phyloP scores from a whole-genome alignment of 1,140 invertebrate species.

The Belonocnema kinseyi region DNA sequence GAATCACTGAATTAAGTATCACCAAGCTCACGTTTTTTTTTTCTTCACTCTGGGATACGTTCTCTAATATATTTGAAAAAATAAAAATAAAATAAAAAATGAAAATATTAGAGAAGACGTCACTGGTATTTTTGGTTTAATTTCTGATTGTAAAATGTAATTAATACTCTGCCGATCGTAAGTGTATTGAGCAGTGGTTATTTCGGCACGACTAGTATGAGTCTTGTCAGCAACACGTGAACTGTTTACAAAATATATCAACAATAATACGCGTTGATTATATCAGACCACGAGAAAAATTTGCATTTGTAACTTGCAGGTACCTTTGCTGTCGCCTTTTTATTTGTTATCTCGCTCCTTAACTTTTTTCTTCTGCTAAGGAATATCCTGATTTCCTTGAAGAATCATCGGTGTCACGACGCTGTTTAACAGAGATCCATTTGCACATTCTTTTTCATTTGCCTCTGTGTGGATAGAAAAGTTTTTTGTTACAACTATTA shows the following conservation, averaged over 20 bases:
- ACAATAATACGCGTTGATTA: slow-evolving; percentile 19
- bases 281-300: slow-evolving; percentile 8
- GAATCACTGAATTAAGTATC: slow-evolving; percentile 29
- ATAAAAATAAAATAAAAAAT: neutral
- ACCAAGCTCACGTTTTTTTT: slow-evolving; percentile 23
- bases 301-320: neutral
- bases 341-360: neutral
- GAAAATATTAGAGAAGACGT: neutral
- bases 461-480: slow-evolving; percentile 54
- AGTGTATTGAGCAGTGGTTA: slow-evolving; percentile 26
- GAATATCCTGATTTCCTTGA: slow-evolving; percentile 51
- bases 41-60: slow-evolving; percentile 1
- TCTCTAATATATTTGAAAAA: neutral
- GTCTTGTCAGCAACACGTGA: slow-evolving; percentile 8
- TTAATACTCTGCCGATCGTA: slow-evolving; percentile 23
- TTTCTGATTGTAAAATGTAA: neutral
- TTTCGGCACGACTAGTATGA: slow-evolving; percentile 15
- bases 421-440: slow-evolving; percentile 62
- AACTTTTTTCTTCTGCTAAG: neutral
- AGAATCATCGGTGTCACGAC: slow-evolving; percentile 58
- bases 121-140: neutral
- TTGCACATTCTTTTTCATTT: slow-evolving; percentile 67
- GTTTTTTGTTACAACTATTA: slow-evolving; percentile 59
- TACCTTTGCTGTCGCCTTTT: neutral
- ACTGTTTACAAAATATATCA: slow-evolving; percentile 26